Conservation (phyloP, 2,113 vertebrate genomes). For the Ramphastos sulfuratus region DNA sequence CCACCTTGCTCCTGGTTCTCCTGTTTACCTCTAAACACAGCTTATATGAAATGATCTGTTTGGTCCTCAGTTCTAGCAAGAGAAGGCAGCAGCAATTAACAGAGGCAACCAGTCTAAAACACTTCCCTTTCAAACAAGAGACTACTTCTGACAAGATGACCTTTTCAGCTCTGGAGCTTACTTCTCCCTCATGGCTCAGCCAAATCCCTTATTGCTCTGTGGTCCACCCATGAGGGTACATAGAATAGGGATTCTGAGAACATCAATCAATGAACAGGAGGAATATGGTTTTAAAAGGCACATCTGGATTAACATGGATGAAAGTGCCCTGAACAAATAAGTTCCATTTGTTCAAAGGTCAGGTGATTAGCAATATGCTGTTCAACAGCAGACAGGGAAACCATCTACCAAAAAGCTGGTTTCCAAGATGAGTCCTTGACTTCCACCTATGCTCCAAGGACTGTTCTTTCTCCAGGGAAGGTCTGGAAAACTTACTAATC, state of each 20-base stretch:
- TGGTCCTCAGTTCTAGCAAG: neutral
- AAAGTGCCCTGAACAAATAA: neutral
- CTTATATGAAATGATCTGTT: neutral
- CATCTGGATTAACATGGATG: slow-evolving; percentile 38
- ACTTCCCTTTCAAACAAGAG: neutral
- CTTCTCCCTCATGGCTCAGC: neutral
- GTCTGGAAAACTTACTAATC: slow-evolving; percentile 1
- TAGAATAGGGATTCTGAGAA: neutral
- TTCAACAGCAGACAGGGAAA: neutral
- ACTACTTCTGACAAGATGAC: neutral
- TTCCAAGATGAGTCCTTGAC: slow-evolving; percentile 21
- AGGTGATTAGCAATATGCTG: slow-evolving; percentile 8
- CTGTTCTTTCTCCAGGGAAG: neutral
- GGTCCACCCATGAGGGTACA: neutral
- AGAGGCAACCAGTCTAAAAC: neutral
- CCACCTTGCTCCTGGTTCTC: neutral
- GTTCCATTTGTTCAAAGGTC: slow-evolving; percentile 9
- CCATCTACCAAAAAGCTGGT: neutral
- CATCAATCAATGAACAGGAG: neutral
- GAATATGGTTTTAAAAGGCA: neutral
- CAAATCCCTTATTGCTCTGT: neutral
- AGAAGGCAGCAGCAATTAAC: neutral
- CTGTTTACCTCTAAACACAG: neutral
- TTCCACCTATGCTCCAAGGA: slow-evolving; percentile 13
- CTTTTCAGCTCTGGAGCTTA: neutral